phyloP scores from a whole-genome alignment of 2,888 invertebrate genomes.

The Ypsolopha scabrella region DNA sequence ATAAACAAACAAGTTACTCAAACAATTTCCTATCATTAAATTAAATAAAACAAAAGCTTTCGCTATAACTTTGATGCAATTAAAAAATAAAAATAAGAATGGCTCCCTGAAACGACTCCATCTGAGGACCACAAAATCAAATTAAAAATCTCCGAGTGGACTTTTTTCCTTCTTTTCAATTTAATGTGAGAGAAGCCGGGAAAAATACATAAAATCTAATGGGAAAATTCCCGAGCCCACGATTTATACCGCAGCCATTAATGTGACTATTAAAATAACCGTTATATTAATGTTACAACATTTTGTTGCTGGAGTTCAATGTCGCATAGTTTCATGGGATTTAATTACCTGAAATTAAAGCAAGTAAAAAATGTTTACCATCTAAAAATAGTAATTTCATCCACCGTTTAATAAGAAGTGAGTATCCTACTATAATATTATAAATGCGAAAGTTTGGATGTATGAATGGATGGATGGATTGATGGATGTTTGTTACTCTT shows the following conservation, averaged over 20 bases:
- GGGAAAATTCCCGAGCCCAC: slow-evolving; percentile 52
- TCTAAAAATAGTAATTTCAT: background rate
- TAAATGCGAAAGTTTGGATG: too few species aligned
- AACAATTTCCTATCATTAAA: too few species aligned
- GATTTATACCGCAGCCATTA: slow-evolving; percentile 50
- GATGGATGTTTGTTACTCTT: too few species aligned
- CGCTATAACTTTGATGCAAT: too few species aligned
- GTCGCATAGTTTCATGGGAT: background rate
- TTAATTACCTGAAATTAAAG: background rate
- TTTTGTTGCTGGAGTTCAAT: background rate
- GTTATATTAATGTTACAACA: background rate
- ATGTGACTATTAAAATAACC: slow-evolving; percentile 13
- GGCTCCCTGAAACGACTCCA: slow-evolving; percentile 9
- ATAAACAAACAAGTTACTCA: too few species aligned
- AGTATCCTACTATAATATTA: too few species aligned
- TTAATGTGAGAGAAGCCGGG: slow-evolving; percentile 54
- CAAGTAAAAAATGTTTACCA: background rate
- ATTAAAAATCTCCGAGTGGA: slow-evolving; percentile 29
- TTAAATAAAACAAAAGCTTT: too few species aligned
- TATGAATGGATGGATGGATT: too few species aligned
- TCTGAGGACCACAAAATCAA: slow-evolving; percentile 36
- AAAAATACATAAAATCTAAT: slow-evolving; percentile 63
- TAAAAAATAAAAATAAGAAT: too few species aligned
- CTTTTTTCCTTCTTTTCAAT: slow-evolving; percentile 52
- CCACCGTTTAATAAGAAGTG: background rate